Evolutionary conservation across 2,797 vertebrate species (phyloP).

Genomic region (Hoplostethus mediterraneus): DNA sequence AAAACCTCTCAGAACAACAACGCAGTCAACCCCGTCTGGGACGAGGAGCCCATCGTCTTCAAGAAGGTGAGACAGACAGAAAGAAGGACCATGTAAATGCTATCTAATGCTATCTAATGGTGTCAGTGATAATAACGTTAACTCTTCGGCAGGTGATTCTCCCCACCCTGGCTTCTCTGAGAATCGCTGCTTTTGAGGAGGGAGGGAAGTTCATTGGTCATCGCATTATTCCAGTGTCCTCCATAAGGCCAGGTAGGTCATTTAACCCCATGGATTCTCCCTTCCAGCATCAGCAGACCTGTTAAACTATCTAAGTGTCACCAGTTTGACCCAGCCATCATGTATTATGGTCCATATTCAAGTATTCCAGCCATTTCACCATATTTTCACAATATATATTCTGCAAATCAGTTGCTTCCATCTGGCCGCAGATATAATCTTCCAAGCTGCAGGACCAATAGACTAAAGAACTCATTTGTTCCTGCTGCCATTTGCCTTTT

Average conservation of each 20-base stretch:
- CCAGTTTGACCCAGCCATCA: no score
- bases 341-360: no score
- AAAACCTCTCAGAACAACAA: constrained; percentile 96
- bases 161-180: constrained; percentile 93
- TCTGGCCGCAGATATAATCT: no score
- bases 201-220: constrained; percentile 97
- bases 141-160: constrained; percentile 89
- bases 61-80: constrained; percentile 88
- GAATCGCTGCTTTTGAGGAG: constrained; percentile 96
- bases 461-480: no score
- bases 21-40: constrained; percentile 97
- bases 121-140: not conserved
- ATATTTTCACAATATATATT: no score
- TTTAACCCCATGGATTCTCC: not conserved
- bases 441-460: no score
- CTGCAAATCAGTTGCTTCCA: no score
- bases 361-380: no score
- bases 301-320: no score
- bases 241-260: constrained; percentile 90
- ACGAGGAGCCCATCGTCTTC: constrained; percentile 96
- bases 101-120: not conserved
- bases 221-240: constrained; percentile 94
- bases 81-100: not conserved
- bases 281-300: no score
- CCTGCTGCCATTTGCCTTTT: no score